Evolutionary conservation across 2,888 invertebrate species (phyloP), one percentile per base, ranked within the genome.

Genomic region (Xestia xanthographa): DNA sequence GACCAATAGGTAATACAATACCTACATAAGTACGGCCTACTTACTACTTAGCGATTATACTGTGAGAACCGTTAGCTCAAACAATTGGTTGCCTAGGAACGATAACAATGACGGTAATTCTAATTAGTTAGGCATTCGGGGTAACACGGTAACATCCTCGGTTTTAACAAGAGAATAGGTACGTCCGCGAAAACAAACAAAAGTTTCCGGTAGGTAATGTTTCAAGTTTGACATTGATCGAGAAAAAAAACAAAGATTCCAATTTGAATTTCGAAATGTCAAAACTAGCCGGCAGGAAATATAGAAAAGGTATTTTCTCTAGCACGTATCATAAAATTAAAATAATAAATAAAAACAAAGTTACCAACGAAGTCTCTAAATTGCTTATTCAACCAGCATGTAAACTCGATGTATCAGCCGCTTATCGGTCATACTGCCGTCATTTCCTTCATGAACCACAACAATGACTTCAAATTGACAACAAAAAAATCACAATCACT

Each of bases 401-500:
- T 81, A 90, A 89, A 84, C 86, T 86, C 75, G 80, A 77, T 86
- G 83, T 90, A 91, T 91, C 91, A 91, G 86, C 87, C 85, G 85
- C 88, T 93, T 94, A 95, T 94, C 94, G 91, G 92, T 92, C 92
- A 92, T 87, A 91, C 90, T 80, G 88, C 91, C 89, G 88, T 88
- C 90, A 93, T 92, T 94, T 94, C 94, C 95, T 95, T 92, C 92
- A 92, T 92, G 90, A 92, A 93, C 91, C 90, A 91, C 90, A 88
- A 90, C 89, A 88, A 89, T 85, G 84, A 86, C 84, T 89, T 82
- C 84, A 88, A 84, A 87, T 86, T 86, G 80, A 82, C 82, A 88
- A 88, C 80, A 83, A 70, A 83, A 75, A 86, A 80, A 78, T 58
- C 80, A 89, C 86, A 89, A 89, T 79, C 86, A 89, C 86, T 79